Evolutionary conservation across 2,797 vertebrate species (phyloP).

Genomic region (Capromys pilorides): DNA sequence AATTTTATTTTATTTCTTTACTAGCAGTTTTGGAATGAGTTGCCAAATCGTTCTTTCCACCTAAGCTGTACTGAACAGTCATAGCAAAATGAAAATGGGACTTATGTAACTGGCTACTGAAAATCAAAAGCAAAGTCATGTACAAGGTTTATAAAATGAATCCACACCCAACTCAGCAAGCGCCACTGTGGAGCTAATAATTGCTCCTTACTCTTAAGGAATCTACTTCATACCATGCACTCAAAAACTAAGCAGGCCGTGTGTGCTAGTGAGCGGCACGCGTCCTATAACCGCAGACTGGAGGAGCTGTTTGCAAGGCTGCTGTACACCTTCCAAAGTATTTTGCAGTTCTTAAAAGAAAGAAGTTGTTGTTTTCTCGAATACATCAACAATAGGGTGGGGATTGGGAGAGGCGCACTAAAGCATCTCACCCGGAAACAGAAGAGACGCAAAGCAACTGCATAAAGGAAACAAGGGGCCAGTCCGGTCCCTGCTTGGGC

Average conservation of each 20-base stretch:
- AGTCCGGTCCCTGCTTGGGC: neutral
- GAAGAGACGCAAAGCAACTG: neutral
- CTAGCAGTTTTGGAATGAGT: neutral
- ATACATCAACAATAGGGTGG: neutral
- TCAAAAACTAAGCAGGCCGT: conserved; percentile 1
- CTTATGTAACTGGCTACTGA: neutral
- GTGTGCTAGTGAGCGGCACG: neutral
- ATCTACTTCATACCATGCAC: conserved; percentile 4
- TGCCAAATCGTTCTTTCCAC: neutral
- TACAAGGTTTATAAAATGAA: neutral
- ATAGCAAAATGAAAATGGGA: conserved; percentile 47
- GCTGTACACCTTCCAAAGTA: conserved; percentile 29
- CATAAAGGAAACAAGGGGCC: neutral
- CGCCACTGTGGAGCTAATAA: neutral
- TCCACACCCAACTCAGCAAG: neutral
- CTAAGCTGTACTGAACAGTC: neutral
- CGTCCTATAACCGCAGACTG: neutral
- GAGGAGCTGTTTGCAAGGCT: neutral
- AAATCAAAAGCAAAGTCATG: neutral
- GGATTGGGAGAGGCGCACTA: neutral
- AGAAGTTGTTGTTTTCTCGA: conserved; percentile 2
- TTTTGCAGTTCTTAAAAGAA: conserved; percentile 33
- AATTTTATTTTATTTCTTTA: neutral
- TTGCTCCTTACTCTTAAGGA: neutral
- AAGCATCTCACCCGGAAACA: conserved; percentile 12